Percentiles rank a stretch among this genome's conserved stretches.
phyloP scores from a whole-genome alignment of 2,113 vertebrate species.

The Neofelis nebulosa region DNA sequence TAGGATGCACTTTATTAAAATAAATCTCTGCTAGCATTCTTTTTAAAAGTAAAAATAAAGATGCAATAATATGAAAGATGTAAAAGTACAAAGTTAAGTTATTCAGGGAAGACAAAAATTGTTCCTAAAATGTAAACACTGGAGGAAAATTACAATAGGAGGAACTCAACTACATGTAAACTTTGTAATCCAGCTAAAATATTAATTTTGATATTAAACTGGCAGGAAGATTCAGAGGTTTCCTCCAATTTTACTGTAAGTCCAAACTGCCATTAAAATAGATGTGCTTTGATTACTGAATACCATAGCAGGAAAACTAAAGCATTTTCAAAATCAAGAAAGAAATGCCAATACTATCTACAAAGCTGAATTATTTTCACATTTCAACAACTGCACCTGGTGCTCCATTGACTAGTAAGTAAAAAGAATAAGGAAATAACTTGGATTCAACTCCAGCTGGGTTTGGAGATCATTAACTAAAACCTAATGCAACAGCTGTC shows the following conservation, averaged over 20 bases:
- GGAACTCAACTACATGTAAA: not conserved
- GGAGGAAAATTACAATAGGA: not conserved
- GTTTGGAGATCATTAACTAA: conserved; percentile 73
- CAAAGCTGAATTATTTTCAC: conserved; percentile 76
- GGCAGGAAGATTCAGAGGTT: conserved; percentile 36
- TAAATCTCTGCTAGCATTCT: not conserved
- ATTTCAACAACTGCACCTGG: conserved; percentile 73
- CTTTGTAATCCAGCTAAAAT: conserved; percentile 33
- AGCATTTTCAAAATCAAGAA: conserved; percentile 68
- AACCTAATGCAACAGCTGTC: conserved; percentile 80
- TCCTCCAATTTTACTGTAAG: conserved; percentile 21
- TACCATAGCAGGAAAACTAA: conserved; percentile 59
- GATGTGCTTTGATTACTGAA: conserved; percentile 39
- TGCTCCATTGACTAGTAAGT: conserved; percentile 59
- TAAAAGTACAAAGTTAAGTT: conserved; percentile 21
- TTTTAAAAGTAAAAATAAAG: conserved; percentile 15
- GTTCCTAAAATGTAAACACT: conserved; percentile 20
- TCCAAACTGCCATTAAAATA: conserved; percentile 53
- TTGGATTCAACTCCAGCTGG: conserved; percentile 76
- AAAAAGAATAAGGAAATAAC: conserved; percentile 66
- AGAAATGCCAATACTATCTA: conserved; percentile 62
- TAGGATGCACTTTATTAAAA: not conserved
- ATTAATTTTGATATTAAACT: conserved; percentile 60
- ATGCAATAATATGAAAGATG: not conserved
- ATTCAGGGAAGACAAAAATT: conserved; percentile 14